These are phyloP conservation scores for Drosophila falleni DNA, from an alignment of 2,888 invertebrate genomes.

Conservation along the genomic window DNA sequence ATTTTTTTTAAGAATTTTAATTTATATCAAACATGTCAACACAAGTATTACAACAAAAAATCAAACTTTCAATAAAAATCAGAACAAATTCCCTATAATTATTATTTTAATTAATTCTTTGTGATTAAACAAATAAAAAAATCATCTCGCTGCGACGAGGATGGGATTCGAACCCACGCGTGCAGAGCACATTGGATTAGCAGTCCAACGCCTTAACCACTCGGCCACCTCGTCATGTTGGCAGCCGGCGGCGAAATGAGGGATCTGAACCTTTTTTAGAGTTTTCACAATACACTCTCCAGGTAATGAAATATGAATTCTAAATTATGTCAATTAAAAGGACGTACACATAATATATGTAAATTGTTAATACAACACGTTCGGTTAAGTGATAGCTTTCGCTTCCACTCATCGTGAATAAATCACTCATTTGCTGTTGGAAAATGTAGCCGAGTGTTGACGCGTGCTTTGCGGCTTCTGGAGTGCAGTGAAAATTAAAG, in stretches of 20 bases:
- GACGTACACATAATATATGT: slow-evolving; percentile 21
- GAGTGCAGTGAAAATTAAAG: slow-evolving; percentile 30
- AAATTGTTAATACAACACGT: slow-evolving; percentile 1
- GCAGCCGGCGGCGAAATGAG: slow-evolving; percentile 29
- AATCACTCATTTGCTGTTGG: slow-evolving; percentile 37
- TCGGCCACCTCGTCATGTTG: slow-evolving; percentile 92
- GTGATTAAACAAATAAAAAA: slow-evolving; percentile 23
- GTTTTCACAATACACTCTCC: not conserved
- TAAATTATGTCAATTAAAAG: slow-evolving; percentile 65
- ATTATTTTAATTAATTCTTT: not conserved
- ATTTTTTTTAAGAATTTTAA: not conserved
- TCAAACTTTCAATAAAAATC: not conserved
- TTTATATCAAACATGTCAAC: not conserved
- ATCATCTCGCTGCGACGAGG: slow-evolving; percentile 87
- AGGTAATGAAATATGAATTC: slow-evolving; percentile 3
- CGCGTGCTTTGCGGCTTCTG: slow-evolving; percentile 47
- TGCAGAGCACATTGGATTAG: slow-evolving; percentile 95
- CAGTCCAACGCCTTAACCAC: slow-evolving; percentile 95
- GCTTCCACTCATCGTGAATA: slow-evolving; percentile 15
- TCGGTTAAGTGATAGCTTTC: slow-evolving; percentile 27
- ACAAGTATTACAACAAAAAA: not conserved
- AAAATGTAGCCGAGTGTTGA: slow-evolving; percentile 62
- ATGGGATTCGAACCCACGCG: slow-evolving; percentile 96
- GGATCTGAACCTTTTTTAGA: slow-evolving; percentile 40
- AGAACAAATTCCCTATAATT: too few species aligned